Base-by-base conservation (phyloP, 2,113 vertebrate genomes). In the Garra rufa region DNA sequence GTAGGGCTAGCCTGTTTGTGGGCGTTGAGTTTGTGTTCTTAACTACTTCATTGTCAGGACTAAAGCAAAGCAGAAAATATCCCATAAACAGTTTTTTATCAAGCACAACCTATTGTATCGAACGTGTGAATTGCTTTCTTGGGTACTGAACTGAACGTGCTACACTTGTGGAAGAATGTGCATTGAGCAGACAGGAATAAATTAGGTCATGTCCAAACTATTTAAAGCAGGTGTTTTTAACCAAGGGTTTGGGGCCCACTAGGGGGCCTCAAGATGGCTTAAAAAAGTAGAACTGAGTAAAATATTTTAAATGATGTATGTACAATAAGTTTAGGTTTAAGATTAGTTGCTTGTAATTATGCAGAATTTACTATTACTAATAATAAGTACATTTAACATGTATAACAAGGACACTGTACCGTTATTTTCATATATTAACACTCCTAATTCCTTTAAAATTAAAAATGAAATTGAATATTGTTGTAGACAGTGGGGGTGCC, bases 91-190 rank as follows among this genome's bases (percentile, higher is more conserved):
- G 28, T 50, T 79, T 44, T 61, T 34, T 85, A 73, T 80, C 28
- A n/a, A 59, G 63, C 67, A 73, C 24, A 46, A 8, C 9, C 87
- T 63, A 86, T 86, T 88, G 84, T 81, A 44, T 46, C 8, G 3
- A 83, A 74, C 76, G 52, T 86, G 84, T 86, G 81, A 88, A 85
- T 74, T 46, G 30, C 26, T 44, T 76, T 67, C 43, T 70, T 15
- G 50, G 65, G 75, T 41, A 30, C 11, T 46, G 28, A 85, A 78
- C 59, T 28, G 70, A 73, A 77, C 21, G 7, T 24, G 19, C 6
- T n/a, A 69, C 15, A 59, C 44, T 21, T 38, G 38, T 28, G n/a
- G 21, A 44, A 84, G 63, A 78, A 78, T 50, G 38, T 70, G 50
- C n/a, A 28, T 30, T 69, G 70, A 57, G 43, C 75, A 30, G 26